These are phyloP conservation scores for Creontiades dilutus DNA, from an alignment of 2,888 invertebrate genomes.

Conservation along the genomic window DNA sequence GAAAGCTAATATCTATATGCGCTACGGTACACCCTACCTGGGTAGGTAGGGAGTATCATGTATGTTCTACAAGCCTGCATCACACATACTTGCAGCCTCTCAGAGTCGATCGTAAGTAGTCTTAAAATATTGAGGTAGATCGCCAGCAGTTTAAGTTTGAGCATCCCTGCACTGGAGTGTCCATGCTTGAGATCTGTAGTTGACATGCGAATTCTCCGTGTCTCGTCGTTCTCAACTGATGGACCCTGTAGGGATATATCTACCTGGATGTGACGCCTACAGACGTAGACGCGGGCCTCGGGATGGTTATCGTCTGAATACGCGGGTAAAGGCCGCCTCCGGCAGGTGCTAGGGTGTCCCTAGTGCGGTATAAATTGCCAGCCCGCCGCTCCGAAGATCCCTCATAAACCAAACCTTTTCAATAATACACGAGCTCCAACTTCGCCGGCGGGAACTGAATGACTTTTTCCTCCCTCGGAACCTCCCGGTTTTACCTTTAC, in stretches of 20 bases:
- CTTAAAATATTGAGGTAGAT: too few species aligned
- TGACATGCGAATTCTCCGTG: too few species aligned
- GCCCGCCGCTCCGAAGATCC: background rate
- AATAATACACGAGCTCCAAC: conserved; percentile 19
- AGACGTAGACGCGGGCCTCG: background rate
- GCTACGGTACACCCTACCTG: too few species aligned
- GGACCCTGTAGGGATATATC: background rate
- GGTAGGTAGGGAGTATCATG: too few species aligned
- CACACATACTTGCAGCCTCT: too few species aligned
- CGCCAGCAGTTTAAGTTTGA: too few species aligned
- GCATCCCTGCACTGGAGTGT: too few species aligned
- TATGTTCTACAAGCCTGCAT: too few species aligned
- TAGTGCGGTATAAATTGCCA: background rate
- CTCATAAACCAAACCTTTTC: conserved; percentile 46
- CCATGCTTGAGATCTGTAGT: too few species aligned
- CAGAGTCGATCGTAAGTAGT: too few species aligned
- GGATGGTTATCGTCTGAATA: conserved; percentile 9
- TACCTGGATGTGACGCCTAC: background rate
- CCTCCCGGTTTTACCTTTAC: background rate
- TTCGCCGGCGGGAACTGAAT: background rate
- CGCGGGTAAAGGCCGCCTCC: background rate
- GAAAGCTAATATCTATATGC: too few species aligned
- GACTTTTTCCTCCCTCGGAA: background rate
- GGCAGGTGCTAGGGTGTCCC: background rate
- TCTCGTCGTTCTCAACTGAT: background rate